Base-by-base conservation (phyloP, 2,888 invertebrate genomes). In the Prosopocoilus inquinatus region DNA sequence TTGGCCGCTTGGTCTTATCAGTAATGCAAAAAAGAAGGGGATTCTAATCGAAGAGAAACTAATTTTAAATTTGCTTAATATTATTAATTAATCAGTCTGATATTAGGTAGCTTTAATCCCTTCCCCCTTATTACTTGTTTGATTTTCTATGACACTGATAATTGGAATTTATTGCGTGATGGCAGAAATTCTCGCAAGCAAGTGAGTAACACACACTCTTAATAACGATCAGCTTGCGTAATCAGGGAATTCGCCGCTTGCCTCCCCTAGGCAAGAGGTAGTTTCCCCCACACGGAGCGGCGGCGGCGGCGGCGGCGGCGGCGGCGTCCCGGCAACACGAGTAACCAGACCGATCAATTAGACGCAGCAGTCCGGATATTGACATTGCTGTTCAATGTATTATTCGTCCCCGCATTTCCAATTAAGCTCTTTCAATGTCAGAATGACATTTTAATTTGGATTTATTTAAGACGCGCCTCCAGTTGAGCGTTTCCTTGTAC, bases 301-400 rank as follows among this genome's bases (percentile, higher is more conserved):
- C n/a, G n/a, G n/a, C n/a, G n/a, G n/a, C n/a, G n/a, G n/a, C n/a
- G n/a, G n/a, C n/a, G n/a, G n/a, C n/a, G n/a, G 47, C 41, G 52
- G n/a, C n/a, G n/a, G 61, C 55, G 64, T 62, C 60, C 60, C 63
- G 55, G 61, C 60, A 61, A 63, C 63, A 60, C 56, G 55, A 54
- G 57, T 52, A 60, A 63, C 64, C 66, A 60, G 63, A 62, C 64
- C 67, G 71, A 71, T 72, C 72, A 72, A 72, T 72, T 71, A 71
- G 70, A 70, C 64, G 63, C 66, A 67, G 65, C 66, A 66, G 67
- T 67, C 66, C 70, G 71, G 70, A 70, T 73, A 72, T 72, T 73
- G 73, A 71, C 72, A 70, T 68, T 67, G 72, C 70, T 70, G 70
- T 72, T 71, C 68, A 70, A 67, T 69, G 69, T 70, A 68, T 60